Percentiles rank a stretch among this genome's conserved stretches.
These are phyloP conservation scores for Dicyrtoma fusca DNA, from an alignment of 2,888 invertebrate genomes.

Conservation along the genomic window DNA sequence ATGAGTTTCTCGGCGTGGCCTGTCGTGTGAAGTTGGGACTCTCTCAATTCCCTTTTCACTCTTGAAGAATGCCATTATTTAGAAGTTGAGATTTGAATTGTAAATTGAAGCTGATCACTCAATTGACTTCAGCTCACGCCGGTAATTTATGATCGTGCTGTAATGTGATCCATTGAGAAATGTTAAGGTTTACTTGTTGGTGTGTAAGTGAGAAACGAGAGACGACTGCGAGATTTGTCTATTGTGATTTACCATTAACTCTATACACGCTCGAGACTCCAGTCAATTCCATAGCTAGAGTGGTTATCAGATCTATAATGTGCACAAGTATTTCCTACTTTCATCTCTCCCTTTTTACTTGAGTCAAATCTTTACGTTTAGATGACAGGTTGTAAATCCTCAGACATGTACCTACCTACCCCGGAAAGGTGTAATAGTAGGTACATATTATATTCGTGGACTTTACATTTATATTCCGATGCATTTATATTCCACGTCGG, in stretches of 20 bases:
- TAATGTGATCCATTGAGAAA: slow-evolving; percentile 26
- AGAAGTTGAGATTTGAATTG: slow-evolving; percentile 26
- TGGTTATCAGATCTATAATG: not conserved
- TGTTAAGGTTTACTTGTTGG: not conserved
- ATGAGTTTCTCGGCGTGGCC: slow-evolving; percentile 1
- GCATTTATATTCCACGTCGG: not conserved
- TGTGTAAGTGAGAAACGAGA: not conserved
- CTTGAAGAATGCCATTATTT: slow-evolving; percentile 5
- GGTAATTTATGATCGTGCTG: slow-evolving; percentile 33
- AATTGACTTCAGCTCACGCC: slow-evolving; percentile 33
- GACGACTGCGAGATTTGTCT: not conserved
- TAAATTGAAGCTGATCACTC: slow-evolving; percentile 36
- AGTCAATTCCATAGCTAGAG: not conserved
- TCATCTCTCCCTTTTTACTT: not conserved
- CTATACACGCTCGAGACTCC: slow-evolving; percentile 12
- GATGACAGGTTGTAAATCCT: slow-evolving; percentile 24
- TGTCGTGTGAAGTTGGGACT: not conserved
- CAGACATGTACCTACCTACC: not conserved
- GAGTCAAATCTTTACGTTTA: slow-evolving; percentile 5
- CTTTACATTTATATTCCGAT: not conserved
- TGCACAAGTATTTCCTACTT: slow-evolving; percentile 13
- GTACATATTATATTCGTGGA: not conserved
- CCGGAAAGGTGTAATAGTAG: not conserved
- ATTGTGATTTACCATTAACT: slow-evolving; percentile 20
- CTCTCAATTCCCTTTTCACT: slow-evolving; percentile 2